phyloP scores from a whole-genome alignment of 1,140 invertebrate genomes.

The Drosophila saltans region DNA sequence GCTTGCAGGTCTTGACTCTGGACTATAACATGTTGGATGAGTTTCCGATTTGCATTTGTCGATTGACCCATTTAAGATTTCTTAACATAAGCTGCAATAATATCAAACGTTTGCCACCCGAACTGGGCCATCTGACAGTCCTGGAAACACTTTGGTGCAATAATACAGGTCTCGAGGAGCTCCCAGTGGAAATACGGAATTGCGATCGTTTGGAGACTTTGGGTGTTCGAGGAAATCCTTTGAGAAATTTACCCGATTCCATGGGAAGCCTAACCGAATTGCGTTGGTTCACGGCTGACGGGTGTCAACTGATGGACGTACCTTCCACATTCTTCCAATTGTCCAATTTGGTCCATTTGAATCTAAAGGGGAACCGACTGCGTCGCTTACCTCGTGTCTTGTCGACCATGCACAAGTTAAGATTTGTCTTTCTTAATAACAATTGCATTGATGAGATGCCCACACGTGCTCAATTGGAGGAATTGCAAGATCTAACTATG shows the following conservation, averaged over 20 bases:
- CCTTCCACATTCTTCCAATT: conserved; percentile 84
- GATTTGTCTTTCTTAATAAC: conserved; percentile 85
- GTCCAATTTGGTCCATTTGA: conserved; percentile 85
- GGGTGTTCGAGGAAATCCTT: conserved; percentile 86
- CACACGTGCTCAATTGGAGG: conserved; percentile 67
- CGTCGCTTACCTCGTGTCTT: conserved; percentile 84
- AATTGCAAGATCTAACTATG: conserved; percentile 83
- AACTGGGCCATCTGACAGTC: conserved; percentile 88
- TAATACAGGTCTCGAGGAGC: conserved; percentile 84
- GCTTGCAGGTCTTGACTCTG: conserved; percentile 84
- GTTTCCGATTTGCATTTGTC: conserved; percentile 85
- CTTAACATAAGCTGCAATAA: conserved; percentile 94
- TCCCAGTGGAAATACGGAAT: conserved; percentile 89
- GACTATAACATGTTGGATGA: conserved; percentile 88
- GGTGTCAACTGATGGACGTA: conserved; percentile 84
- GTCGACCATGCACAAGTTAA: conserved; percentile 84
- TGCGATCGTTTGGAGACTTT: conserved; percentile 89
- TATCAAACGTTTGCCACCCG: conserved; percentile 87
- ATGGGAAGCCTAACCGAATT: conserved; percentile 84
- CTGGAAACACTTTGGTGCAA: conserved; percentile 91
- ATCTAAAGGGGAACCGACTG: conserved; percentile 85
- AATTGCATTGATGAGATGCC: conserved; percentile 83
- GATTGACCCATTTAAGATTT: conserved; percentile 87
- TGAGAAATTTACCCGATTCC: conserved; percentile 84
- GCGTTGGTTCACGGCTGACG: conserved; percentile 86